Conservation (phyloP, 2,797 vertebrate species). For the Alca torda region DNA sequence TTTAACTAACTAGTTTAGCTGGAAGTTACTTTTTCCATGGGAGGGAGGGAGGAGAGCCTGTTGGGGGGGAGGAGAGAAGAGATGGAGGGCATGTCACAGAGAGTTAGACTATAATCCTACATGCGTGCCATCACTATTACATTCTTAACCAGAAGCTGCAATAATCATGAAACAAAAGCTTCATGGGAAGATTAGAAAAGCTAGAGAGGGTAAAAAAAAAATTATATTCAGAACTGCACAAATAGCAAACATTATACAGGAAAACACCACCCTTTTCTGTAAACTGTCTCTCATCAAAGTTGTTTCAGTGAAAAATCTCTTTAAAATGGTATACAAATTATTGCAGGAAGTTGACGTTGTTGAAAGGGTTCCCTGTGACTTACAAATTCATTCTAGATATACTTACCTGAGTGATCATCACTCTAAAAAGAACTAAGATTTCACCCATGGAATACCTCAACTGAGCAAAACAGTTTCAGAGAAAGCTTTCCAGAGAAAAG, state of each 20-base stretch:
- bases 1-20: neutral
- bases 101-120: neutral
- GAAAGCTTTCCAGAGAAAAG: neutral
- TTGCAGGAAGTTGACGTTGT: neutral
- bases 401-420: neutral
- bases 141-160: neutral
- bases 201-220: fast-evolving
- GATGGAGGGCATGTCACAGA: no score
- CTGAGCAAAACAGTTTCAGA: neutral
- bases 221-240: neutral
- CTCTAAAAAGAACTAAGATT: neutral
- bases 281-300: neutral
- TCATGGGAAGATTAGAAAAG: neutral
- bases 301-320: neutral
- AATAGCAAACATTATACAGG: neutral
- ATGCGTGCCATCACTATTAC: neutral
- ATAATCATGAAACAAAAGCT: neutral
- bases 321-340: neutral
- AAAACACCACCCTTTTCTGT: neutral
- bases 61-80: no score
- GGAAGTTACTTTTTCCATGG: neutral
- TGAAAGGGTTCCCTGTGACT: neutral
- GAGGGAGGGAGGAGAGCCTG: no score
- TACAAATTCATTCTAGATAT: neutral
- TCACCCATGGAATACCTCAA: neutral